Percentiles rank a stretch among this genome's conserved stretches.
Evolutionary conservation across 2,113 vertebrate genomes (phyloP).

Genomic region (Pygoscelis adeliae): DNA sequence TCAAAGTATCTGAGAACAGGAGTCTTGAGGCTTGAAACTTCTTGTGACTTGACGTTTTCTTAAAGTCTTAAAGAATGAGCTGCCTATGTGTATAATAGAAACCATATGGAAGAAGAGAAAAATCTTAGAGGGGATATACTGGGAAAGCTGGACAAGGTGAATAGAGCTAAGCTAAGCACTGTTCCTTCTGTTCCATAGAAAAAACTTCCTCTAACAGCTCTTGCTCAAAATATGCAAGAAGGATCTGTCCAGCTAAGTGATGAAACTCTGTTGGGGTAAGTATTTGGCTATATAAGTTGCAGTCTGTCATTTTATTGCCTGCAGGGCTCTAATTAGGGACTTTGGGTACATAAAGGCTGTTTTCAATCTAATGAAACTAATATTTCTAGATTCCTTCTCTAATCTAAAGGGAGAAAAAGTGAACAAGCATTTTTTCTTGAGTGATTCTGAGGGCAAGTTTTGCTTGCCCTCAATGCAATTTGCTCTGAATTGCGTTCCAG

Average conservation of each 20-base stretch:
- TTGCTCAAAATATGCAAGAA: slow-evolving; percentile 94
- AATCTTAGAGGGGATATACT: not conserved
- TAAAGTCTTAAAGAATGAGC: not conserved
- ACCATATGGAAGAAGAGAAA: not conserved
- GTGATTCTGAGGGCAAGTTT: not conserved
- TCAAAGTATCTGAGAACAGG: not conserved
- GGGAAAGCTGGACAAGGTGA: not conserved
- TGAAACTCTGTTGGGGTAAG: slow-evolving; percentile 93
- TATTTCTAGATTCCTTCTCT: not conserved
- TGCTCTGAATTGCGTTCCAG: not conserved
- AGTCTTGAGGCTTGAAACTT: not conserved
- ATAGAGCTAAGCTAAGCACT: not conserved
- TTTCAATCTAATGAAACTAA: not conserved
- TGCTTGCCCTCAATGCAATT: no score
- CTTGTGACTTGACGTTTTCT: not conserved
- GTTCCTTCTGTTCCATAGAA: slow-evolving; percentile 79
- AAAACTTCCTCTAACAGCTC: slow-evolving; percentile 90
- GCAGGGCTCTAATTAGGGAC: not conserved
- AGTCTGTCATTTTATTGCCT: not conserved
- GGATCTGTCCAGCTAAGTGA: slow-evolving; percentile 88
- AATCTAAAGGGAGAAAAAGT: not conserved
- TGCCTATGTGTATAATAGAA: not conserved
- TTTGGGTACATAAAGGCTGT: not conserved
- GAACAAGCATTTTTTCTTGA: not conserved
- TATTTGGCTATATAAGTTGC: not conserved